Evolutionary conservation across 2,888 invertebrate species (phyloP).

Genomic region (Gibbula magus): DNA sequence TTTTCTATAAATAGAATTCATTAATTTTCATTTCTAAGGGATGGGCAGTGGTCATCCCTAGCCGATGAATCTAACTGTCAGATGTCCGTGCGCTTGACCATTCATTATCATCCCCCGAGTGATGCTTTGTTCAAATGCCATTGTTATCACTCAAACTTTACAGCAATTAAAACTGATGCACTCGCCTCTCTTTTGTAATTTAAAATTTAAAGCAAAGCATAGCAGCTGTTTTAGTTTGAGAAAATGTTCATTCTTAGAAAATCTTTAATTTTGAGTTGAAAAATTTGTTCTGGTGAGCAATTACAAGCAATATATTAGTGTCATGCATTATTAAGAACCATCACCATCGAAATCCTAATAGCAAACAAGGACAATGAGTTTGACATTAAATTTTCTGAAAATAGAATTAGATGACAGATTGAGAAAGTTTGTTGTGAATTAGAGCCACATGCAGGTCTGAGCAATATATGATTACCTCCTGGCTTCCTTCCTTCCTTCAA

Average conservation of each 20-base stretch:
- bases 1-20: constrained; percentile 28
- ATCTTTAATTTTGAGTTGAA: no score
- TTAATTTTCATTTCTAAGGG: constrained; percentile 27
- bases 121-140: constrained; percentile 17
- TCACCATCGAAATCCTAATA: background rate
- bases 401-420: constrained; percentile 22
- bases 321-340: constrained; percentile 13
- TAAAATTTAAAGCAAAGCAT: no score
- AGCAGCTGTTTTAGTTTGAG: no score
- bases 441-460: background rate
- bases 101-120: background rate
- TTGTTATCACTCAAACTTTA: constrained; percentile 18
- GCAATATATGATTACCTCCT: background rate
- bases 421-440: constrained; percentile 4
- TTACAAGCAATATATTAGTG: no score
- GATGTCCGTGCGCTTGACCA: constrained; percentile 25
- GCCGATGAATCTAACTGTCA: constrained; percentile 22
- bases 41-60: constrained; percentile 24
- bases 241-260: no score
- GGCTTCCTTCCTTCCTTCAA: no score
- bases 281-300: no score
- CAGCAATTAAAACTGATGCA: constrained; percentile 25
- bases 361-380: background rate
- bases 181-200: background rate
- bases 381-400: background rate